Percentiles rank a stretch among this genome's conserved stretches.
phyloP scores from a whole-genome alignment of 2,888 invertebrate species.

The Nemurella pictetii region DNA sequence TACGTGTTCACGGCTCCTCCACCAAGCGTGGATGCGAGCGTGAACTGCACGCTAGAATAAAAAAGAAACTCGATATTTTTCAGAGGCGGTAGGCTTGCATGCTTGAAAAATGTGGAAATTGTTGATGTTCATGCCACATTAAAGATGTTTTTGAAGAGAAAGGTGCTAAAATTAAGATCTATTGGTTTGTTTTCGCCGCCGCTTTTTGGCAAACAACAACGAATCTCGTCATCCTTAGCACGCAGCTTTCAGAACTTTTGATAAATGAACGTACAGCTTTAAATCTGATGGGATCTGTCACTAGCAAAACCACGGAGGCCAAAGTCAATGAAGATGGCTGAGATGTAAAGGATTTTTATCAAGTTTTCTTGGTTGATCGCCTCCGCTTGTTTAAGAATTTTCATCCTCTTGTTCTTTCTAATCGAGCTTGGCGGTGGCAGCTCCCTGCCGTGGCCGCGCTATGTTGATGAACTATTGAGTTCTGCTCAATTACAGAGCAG shows the following conservation, averaged over 20 bases:
- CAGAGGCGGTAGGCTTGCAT: neutral
- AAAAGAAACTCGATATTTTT: neutral
- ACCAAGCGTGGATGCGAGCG: too few relatives aligned
- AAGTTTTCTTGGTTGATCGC: conserved; percentile 29
- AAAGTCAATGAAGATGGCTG: conserved; percentile 26
- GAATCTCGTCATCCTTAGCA: neutral
- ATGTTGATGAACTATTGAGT: conserved; percentile 31
- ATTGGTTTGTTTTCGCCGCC: neutral
- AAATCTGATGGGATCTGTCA: conserved; percentile 32
- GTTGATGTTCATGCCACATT: neutral
- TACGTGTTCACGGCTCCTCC: neutral
- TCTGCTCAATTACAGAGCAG: conserved; percentile 23
- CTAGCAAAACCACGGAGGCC: neutral
- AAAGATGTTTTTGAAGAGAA: neutral
- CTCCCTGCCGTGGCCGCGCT: neutral
- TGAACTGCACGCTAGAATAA: neutral
- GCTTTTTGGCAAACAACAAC: neutral
- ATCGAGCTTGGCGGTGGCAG: neutral
- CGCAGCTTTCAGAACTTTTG: conserved; percentile 5
- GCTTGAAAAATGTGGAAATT: neutral
- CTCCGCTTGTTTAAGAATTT: conserved; percentile 15
- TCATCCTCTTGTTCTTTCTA: conserved; percentile 27
- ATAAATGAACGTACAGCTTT: conserved; percentile 23
- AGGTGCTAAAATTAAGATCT: neutral
- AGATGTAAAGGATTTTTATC: conserved; percentile 29